Percentiles rank a stretch among this genome's conserved stretches.
Evolutionary conservation across 2,113 vertebrate genomes (phyloP).

Genomic region (Oryzias javanicus): DNA sequence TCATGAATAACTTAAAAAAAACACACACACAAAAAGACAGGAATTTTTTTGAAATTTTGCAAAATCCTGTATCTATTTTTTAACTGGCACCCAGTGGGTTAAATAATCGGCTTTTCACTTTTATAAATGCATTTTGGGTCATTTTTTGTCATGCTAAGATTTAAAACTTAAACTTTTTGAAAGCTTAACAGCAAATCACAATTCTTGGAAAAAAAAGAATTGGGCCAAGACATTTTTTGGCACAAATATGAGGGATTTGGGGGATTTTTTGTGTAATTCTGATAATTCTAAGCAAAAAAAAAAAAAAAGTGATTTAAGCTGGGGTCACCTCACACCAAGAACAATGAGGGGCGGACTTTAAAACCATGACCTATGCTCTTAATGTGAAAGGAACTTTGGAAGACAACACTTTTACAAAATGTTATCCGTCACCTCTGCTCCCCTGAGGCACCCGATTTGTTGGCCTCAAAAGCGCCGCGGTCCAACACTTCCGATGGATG

Average conservation of each 20-base stretch:
- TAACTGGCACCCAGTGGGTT: neutral
- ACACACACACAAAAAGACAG: too few species aligned
- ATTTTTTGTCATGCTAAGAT: too few species aligned
- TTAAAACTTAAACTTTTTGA: too few species aligned
- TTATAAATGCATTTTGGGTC: too few species aligned
- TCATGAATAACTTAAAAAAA: too few species aligned
- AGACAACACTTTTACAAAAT: constrained; percentile 56
- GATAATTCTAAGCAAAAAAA: neutral
- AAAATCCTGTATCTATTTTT: too few species aligned
- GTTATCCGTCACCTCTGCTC: constrained; percentile 56
- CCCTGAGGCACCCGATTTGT: constrained; percentile 27
- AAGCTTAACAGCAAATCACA: too few species aligned
- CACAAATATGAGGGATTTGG: too few species aligned
- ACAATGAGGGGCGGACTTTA: constrained; percentile 33
- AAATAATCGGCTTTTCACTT: neutral
- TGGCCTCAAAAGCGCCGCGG: constrained; percentile 1
- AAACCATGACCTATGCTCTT: constrained; percentile 41
- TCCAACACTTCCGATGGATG: constrained; percentile 15
- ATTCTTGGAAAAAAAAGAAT: too few species aligned
- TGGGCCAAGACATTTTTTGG: too few species aligned
- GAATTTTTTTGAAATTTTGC: too few species aligned
- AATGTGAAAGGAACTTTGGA: constrained; percentile 44
- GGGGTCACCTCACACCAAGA: neutral
- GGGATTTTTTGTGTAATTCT: too few species aligned
- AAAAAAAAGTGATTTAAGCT: neutral